phyloP scores from a whole-genome alignment of 2,797 vertebrate genomes.

The Acrocephalus scirpaceus region DNA sequence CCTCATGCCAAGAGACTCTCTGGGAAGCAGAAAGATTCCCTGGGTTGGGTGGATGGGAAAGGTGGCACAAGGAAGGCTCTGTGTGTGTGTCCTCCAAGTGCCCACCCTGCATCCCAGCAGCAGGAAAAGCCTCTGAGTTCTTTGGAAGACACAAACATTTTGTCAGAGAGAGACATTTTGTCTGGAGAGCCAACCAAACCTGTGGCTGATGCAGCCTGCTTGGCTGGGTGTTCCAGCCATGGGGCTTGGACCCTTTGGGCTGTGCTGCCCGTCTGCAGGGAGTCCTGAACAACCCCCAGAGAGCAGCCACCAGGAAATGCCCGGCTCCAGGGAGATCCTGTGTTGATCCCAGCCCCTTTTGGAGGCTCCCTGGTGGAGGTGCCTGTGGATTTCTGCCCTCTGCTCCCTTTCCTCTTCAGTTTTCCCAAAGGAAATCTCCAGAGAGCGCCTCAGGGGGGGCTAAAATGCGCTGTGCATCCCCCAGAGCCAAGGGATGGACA shows the following conservation, averaged over 20 bases:
- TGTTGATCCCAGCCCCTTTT: neutral
- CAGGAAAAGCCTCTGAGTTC: neutral
- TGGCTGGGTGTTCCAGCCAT: neutral
- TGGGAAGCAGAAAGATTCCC: neutral
- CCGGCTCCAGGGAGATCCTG: fast-evolving
- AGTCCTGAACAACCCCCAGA: neutral
- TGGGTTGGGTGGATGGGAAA: neutral
- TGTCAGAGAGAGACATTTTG: neutral
- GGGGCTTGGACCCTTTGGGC: neutral
- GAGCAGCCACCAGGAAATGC: neutral
- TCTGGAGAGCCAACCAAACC: neutral
- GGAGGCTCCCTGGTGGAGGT: neutral
- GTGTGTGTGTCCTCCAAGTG: neutral
- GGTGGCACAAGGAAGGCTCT: neutral
- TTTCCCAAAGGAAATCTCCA: neutral
- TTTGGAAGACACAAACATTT: neutral
- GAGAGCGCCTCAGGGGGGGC: too few relatives aligned
- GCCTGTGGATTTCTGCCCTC: neutral
- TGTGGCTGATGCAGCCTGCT: neutral
- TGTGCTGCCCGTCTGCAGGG: neutral
- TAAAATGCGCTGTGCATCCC: neutral
- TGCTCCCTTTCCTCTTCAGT: neutral
- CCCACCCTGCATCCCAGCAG: neutral
- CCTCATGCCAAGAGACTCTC: neutral
- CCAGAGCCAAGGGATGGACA: fast-evolving